Percentiles rank a stretch among this genome's conserved stretches.
Evolutionary conservation across 2,888 invertebrate species (phyloP).

Genomic region (Lagria hirta): DNA sequence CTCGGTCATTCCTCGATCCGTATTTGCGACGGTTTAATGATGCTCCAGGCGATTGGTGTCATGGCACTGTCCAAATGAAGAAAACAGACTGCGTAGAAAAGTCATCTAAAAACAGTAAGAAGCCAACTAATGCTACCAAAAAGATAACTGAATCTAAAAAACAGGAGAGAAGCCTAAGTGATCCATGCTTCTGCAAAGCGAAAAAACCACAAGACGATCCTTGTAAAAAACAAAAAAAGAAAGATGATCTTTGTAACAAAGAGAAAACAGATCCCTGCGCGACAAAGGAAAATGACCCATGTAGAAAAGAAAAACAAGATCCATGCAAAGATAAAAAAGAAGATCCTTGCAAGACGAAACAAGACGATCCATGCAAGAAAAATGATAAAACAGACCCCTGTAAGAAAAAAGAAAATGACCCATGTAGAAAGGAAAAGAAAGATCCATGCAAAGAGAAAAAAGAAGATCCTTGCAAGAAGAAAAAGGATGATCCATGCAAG

Average conservation of each 20-base stretch:
- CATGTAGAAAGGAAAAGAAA: no score
- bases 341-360: conserved; percentile 7
- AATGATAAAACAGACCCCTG: conserved; percentile 1
- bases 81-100: conserved; percentile 2
- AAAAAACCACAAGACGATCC: conserved; percentile 4
- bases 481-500: conserved; percentile 1
- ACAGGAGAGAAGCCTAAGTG: conserved; percentile 9
- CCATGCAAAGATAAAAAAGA: conserved; percentile 9
- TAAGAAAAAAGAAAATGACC: conserved; percentile 8
- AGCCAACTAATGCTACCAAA: conserved; percentile 6
- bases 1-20: conserved; percentile 1
- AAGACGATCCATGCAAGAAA: not conserved
- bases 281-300: not conserved
- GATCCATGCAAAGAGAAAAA: conserved; percentile 3
- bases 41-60: not conserved
- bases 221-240: conserved; percentile 7
- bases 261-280: conserved; percentile 1
- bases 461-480: conserved; percentile 6
- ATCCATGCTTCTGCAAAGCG: conserved; percentile 9
- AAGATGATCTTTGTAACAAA: not conserved
- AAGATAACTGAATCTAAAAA: conserved; percentile 12
- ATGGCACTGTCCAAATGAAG: conserved; percentile 5
- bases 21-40: conserved; percentile 1
- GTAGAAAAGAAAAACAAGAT: not conserved
- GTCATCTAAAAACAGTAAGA: conserved; percentile 11